These are phyloP conservation scores for Portunus trituberculatus DNA, from an alignment of 1,140 invertebrate species.

Conservation along the genomic window DNA sequence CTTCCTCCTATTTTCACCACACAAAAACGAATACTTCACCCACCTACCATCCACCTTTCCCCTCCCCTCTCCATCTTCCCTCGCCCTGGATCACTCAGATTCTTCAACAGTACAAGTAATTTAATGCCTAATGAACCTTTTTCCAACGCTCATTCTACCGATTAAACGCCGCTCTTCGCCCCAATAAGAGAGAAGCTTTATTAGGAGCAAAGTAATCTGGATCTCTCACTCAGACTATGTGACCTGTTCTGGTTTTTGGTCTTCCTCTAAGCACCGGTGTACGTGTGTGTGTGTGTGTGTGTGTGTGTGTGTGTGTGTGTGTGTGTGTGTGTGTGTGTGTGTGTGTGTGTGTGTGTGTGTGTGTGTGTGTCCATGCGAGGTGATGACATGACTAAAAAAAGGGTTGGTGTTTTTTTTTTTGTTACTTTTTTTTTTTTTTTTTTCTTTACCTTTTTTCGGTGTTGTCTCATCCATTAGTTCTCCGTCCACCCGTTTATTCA, in stretches of 20 bases:
- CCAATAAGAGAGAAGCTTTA: neutral
- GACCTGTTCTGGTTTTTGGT: neutral
- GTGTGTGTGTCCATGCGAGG: no score
- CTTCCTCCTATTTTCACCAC: neutral
- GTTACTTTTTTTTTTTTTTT: no score
- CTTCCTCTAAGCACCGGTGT: neutral
- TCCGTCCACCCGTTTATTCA: no score
- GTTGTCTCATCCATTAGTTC: no score
- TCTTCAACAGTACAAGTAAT: constrained; percentile 2
- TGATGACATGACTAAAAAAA: no score
- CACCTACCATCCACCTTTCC: no score
- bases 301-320: constrained; percentile 11
- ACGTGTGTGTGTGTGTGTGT: constrained; percentile 1
- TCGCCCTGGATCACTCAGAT: neutral
- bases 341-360: no score
- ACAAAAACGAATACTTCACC: neutral
- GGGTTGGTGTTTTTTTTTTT: no score
- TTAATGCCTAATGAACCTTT: constrained; percentile 23
- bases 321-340: neutral
- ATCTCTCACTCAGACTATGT: neutral
- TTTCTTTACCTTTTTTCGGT: no score
- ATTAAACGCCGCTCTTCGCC: neutral
- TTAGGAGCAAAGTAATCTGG: neutral
- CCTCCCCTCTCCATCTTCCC: no score
- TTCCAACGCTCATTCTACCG: neutral